A percentile compares a stretch with the other conserved stretches of the same genome.
These are phyloP conservation scores for Pantala flavescens DNA, from an alignment of 1,140 invertebrate genomes.

Conservation along the genomic window DNA sequence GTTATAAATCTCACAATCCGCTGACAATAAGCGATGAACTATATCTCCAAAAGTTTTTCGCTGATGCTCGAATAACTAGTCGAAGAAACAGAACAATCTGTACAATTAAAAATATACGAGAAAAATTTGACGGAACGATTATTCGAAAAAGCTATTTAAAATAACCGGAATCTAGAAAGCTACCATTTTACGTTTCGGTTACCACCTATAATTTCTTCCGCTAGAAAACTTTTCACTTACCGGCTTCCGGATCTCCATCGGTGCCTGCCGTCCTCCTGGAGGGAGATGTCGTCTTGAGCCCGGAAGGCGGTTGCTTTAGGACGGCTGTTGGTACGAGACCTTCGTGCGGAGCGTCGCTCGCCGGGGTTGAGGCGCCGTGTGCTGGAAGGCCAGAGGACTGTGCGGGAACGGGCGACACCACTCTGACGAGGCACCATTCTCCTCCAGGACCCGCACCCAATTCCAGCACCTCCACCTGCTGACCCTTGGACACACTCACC, in stretches of 20 bases:
- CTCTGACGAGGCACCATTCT: slow-evolving; percentile 53
- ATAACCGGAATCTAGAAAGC: no score
- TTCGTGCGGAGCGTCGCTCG: slow-evolving; percentile 38
- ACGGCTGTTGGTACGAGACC: slow-evolving; percentile 50
- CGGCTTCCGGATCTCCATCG: background rate
- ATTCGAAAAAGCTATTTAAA: no score
- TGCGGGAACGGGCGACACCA: slow-evolving; percentile 37
- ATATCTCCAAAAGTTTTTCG: no score
- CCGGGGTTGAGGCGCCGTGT: slow-evolving; percentile 24
- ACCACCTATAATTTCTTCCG: no score
- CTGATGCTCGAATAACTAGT: no score
- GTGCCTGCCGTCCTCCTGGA: background rate
- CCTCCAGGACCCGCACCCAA: slow-evolving; percentile 40
- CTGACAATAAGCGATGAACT: no score
- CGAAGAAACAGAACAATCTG: no score
- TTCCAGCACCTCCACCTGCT: slow-evolving; percentile 87
- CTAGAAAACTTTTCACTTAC: background rate
- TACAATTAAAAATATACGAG: no score
- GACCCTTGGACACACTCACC: slow-evolving; percentile 68
- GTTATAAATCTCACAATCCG: no score
- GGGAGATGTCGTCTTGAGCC: background rate
- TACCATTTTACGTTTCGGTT: no score
- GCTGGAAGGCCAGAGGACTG: slow-evolving; percentile 64
- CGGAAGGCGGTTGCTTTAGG: background rate
- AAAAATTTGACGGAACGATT: no score